A percentile compares a stretch with the other conserved stretches of the same genome.
phyloP scores from a whole-genome alignment of 2,888 invertebrate species.

The Lasioglossum villosulum region DNA sequence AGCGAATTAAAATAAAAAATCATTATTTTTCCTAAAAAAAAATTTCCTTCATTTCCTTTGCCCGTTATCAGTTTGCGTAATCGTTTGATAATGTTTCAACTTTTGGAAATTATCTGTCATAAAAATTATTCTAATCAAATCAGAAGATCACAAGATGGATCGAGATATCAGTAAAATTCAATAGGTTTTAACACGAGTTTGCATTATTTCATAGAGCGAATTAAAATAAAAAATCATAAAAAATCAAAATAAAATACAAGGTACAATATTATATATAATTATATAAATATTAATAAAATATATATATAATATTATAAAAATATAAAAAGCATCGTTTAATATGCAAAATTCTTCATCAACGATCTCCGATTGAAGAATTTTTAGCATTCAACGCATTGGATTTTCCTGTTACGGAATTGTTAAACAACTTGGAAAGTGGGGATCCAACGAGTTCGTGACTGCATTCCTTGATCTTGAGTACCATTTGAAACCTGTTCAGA shows the following conservation, averaged over 20 bases:
- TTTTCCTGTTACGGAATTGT: slow-evolving; percentile 2
- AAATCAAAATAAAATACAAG: not conserved
- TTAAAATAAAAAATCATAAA: too few relatives aligned
- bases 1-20: not conserved
- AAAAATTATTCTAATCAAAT: not conserved
- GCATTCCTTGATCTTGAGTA: not conserved
- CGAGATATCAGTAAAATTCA: too few relatives aligned
- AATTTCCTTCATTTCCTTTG: too few relatives aligned
- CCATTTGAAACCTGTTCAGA: not conserved
- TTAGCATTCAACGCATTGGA: not conserved
- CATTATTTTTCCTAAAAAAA: not conserved
- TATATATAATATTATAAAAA: too few relatives aligned
- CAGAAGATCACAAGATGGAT: too few relatives aligned
- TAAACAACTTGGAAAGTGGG: not conserved
- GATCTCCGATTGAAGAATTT: not conserved
- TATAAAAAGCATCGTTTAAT: not conserved
- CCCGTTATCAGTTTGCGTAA: too few relatives aligned
- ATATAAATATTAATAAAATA: too few relatives aligned
- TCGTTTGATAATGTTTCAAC: not conserved
- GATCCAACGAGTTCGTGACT: not conserved
- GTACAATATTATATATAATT: not conserved
- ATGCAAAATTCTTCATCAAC: not conserved
- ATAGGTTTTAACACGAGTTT: not conserved
- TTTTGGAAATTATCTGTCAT: too few relatives aligned
- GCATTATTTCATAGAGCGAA: not conserved